Conservation (phyloP, 2,797 vertebrate genomes). For the Channallabes apus region DNA sequence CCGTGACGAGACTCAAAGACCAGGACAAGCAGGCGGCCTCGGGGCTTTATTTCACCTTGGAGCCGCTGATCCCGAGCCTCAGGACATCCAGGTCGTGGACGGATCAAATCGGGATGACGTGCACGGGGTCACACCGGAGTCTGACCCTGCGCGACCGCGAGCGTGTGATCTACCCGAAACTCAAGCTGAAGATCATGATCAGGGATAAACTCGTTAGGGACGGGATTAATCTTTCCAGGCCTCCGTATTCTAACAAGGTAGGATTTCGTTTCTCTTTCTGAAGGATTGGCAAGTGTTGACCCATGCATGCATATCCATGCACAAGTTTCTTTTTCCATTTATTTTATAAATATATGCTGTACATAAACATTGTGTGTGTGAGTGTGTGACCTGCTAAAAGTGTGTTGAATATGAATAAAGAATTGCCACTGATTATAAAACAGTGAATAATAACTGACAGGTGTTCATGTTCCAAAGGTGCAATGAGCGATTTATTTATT, state of each 20-base stretch:
- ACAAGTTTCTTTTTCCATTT: neutral
- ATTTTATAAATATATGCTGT: neutral
- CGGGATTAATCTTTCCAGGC: slow-evolving; percentile 88
- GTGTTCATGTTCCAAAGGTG: neutral
- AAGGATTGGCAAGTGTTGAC: no score
- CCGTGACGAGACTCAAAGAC: slow-evolving; percentile 87
- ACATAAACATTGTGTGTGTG: neutral
- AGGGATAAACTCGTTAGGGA: slow-evolving; percentile 94
- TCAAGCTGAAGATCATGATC: slow-evolving; percentile 98
- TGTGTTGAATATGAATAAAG: neutral
- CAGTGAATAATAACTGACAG: neutral
- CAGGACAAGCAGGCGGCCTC: slow-evolving; percentile 82
- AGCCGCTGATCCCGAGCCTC: slow-evolving; percentile 77
- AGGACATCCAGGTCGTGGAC: slow-evolving; percentile 79
- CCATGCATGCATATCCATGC: no score
- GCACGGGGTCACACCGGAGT: slow-evolving; percentile 70
- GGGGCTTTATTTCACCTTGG: slow-evolving; percentile 92
- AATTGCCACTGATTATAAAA: neutral
- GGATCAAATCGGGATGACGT: slow-evolving; percentile 67
- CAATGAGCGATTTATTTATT: neutral
- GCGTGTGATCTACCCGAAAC: slow-evolving; percentile 83
- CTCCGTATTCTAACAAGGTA: slow-evolving; percentile 94
- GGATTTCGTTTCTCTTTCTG: slow-evolving; percentile 17
- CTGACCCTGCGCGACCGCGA: slow-evolving; percentile 72
- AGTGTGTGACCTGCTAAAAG: neutral